Evolutionary conservation across 1,140 invertebrate genomes (phyloP), one percentile per base, ranked within the genome.

Genomic region (Drosophila chauvacae): DNA sequence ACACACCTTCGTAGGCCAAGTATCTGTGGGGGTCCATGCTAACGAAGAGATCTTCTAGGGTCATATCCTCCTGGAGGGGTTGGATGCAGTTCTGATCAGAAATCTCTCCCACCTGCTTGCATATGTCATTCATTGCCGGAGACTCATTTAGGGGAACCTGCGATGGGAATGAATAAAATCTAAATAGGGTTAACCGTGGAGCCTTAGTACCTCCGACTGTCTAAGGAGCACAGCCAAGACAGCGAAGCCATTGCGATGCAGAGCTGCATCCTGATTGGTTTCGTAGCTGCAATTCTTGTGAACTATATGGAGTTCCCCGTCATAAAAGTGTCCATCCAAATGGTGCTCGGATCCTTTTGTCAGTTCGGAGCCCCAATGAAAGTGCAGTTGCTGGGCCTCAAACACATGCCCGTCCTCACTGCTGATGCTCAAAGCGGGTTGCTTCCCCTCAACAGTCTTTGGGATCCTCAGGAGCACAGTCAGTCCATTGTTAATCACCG

Each of bases 241-340:
- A 13, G 95, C 94, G 18, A 98, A 93, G 0, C 97, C 97, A 84
- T 97, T 96, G 0, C 90, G 66, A 83, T 95, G 93, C 37, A 94
- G 92, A 2, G 95, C 78, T 1, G 97, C 97, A 48, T 95, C 93
- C 9, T 91, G 83, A 10, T 95, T 93, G 14, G 92, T 93, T 1
- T 92, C 92, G 80, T 97, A 98, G 33, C 94, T 93, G 50, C 93
- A 93, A 78, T 98, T 97, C 91, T 94, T 97, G 92, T 98, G 97
- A 0, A 98, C 97, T 85, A 97, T 95, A 90, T 98, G 97, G 11
- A 98, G 87, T 93, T 98, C 96, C 93, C 96, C 95, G 4, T 96
- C 94, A 80, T 94, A 96, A 82, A 94, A 93, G 3, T 87, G 30
- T 7, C 87, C 92, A 73, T 94, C 93, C 5, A 94, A 64, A 0